phyloP scores from a whole-genome alignment of 2,113 vertebrate species.

The Macroglossus sobrinus region DNA sequence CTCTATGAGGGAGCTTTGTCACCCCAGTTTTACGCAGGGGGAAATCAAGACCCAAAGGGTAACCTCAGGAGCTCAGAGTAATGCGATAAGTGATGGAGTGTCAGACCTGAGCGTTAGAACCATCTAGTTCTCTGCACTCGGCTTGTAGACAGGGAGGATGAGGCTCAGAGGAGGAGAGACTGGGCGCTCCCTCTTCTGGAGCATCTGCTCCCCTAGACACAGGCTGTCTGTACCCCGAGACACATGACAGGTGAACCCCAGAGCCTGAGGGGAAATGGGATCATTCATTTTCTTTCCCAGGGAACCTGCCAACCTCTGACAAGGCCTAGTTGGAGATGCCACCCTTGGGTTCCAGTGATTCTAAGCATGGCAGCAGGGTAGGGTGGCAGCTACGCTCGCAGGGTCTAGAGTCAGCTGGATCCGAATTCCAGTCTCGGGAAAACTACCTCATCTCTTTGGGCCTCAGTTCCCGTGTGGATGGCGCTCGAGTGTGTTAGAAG shows the following conservation, averaged over 20 bases:
- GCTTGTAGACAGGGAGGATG: neutral
- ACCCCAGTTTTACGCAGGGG: neutral
- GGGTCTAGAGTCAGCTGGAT: neutral
- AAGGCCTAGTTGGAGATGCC: neutral
- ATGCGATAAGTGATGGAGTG: no score
- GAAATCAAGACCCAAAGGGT: neutral
- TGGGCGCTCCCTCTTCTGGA: neutral
- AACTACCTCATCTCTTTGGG: neutral
- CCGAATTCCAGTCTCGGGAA: neutral
- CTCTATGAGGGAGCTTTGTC: neutral
- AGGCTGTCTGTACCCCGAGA: no score
- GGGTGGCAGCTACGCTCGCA: fast-evolving
- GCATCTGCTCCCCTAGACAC: neutral
- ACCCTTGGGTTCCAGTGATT: no score
- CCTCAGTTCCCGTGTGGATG: neutral
- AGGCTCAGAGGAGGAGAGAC: neutral
- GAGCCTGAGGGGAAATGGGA: neutral
- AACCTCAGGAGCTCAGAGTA: neutral
- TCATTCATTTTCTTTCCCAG: neutral
- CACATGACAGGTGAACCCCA: neutral
- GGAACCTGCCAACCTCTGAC: neutral
- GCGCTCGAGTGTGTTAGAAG: fast-evolving
- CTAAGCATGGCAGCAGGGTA: neutral
- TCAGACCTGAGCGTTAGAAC: neutral
- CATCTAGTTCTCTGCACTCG: neutral